A percentile compares a stretch with the other conserved stretches of the same genome.
phyloP scores from a whole-genome alignment of 2,797 vertebrate species.

The Distichodus sexfasciatus region DNA sequence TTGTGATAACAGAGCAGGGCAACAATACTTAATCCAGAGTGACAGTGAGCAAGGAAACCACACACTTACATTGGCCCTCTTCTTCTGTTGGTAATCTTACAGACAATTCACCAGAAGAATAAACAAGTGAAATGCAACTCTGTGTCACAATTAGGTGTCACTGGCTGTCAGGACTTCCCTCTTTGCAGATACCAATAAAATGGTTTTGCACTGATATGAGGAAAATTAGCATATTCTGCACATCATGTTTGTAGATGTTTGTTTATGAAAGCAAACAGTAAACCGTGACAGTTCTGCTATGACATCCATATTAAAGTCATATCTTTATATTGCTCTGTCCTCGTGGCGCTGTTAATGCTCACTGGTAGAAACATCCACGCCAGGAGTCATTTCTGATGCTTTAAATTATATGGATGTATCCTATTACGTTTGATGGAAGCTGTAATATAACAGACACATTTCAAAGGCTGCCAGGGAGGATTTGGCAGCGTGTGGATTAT shows the following conservation, averaged over 20 bases:
- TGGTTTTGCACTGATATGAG: slow-evolving; percentile 33
- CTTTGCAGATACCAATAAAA: slow-evolving; percentile 17
- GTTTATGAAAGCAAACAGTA: slow-evolving; percentile 24
- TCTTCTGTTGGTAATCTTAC: not conserved
- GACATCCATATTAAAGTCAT: slow-evolving; percentile 36
- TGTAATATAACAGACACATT: slow-evolving; percentile 17
- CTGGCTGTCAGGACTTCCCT: slow-evolving; percentile 24
- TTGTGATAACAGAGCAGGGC: not conserved
- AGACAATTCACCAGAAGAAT: not conserved
- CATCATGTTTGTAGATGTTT: slow-evolving; percentile 19
- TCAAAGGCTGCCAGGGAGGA: slow-evolving; percentile 11
- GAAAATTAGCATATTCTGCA: slow-evolving; percentile 39
- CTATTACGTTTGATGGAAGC: slow-evolving; percentile 20
- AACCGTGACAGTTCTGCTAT: slow-evolving; percentile 12
- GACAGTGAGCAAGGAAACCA: not conserved
- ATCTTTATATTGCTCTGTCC: not conserved
- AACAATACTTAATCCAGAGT: not conserved
- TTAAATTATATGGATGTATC: slow-evolving; percentile 15
- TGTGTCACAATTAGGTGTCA: not conserved
- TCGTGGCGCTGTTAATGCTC: not conserved
- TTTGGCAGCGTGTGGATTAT: slow-evolving; percentile 16
- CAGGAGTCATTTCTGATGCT: slow-evolving; percentile 4
- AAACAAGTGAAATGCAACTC: not conserved
- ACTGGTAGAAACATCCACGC: slow-evolving; percentile 1
- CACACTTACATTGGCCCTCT: not conserved